phyloP scores from a whole-genome alignment of 2,888 invertebrate genomes.

The Lacanobia wlatinum region DNA sequence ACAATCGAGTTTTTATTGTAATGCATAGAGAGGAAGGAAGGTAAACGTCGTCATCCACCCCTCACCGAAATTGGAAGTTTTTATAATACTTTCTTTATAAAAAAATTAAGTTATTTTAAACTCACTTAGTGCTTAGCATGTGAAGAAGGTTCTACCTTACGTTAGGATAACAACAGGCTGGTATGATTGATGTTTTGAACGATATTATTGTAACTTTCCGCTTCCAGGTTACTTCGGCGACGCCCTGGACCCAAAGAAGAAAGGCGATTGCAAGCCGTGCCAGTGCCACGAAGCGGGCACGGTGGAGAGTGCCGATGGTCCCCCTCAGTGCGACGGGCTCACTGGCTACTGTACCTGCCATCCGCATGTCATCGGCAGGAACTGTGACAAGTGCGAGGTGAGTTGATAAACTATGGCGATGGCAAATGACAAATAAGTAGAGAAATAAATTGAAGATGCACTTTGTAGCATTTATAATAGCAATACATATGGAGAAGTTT shows the following conservation, averaged over 20 bases:
- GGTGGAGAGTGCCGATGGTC: slow-evolving; percentile 93
- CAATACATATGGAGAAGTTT: neutral
- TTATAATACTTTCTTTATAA: no score
- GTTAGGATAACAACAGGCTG: neutral
- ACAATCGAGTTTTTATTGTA: no score
- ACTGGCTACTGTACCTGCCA: slow-evolving; percentile 96
- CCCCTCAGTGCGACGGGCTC: slow-evolving; percentile 94
- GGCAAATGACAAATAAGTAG: neutral
- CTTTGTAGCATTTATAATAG: neutral
- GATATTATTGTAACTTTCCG: neutral
- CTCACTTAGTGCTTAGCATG: no score
- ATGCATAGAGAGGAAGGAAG: no score
- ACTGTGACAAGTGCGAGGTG: slow-evolving; percentile 94
- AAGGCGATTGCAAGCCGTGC: slow-evolving; percentile 97
- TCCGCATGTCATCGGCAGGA: slow-evolving; percentile 94
- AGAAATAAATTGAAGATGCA: neutral
- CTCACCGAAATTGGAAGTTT: no score
- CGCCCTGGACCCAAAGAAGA: slow-evolving; percentile 96
- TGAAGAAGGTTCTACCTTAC: no score
- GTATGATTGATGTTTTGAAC: neutral
- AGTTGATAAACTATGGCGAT: slow-evolving; percentile 18
- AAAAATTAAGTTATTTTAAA: no score
- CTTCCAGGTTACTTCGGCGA: slow-evolving; percentile 96
- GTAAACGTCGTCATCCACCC: no score
- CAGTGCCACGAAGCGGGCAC: slow-evolving; percentile 97